Conservation (phyloP, 2,113 vertebrate genomes). For the Hemiscyllium ocellatum region DNA sequence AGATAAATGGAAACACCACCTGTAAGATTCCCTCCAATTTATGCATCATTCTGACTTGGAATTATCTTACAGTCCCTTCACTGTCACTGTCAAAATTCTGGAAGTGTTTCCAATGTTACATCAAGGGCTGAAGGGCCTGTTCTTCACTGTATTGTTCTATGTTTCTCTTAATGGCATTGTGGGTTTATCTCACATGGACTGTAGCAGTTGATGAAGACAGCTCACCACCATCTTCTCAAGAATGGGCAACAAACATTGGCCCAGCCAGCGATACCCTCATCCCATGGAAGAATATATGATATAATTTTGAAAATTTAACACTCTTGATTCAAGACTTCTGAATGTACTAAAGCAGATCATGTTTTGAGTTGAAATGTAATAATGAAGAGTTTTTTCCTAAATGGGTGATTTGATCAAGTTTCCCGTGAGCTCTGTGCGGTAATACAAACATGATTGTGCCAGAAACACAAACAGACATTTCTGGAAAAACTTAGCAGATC, state of each 20-base stretch:
- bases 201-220: not conserved
- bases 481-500: no score
- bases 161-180: not conserved
- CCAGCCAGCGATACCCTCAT: not conserved
- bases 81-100: not conserved
- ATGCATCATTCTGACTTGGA: not conserved
- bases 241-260: not conserved
- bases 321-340: not conserved
- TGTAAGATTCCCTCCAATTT: not conserved
- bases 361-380: not conserved
- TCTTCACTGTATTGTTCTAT: no score
- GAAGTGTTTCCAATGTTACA: not conserved
- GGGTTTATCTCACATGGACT: not conserved
- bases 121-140: no score
- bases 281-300: not conserved
- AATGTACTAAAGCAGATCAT: not conserved
- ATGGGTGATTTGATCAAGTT: not conserved
- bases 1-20: not conserved
- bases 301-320: not conserved
- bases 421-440: not conserved
- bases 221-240: not conserved
- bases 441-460: no score
- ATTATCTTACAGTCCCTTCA: not conserved
- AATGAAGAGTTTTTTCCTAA: not conserved
- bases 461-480: no score